Base-by-base conservation (phyloP, 23 tunicate genomes). In the Oikopleura albicans region DNA sequence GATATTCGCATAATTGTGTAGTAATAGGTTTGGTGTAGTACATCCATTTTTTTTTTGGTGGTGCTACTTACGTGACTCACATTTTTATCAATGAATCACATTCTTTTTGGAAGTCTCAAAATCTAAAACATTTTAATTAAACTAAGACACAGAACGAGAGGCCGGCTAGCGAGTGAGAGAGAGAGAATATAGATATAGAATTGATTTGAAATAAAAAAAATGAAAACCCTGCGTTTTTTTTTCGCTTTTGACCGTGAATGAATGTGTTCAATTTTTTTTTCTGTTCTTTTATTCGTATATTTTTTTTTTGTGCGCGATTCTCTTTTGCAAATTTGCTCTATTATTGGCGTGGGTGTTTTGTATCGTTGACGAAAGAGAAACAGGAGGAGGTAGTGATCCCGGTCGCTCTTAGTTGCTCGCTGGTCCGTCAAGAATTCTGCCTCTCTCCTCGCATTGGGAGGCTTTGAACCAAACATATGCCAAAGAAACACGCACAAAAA, bases 331-430 rank as follows among this genome's bases (percentile, higher is more conserved):
- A 49, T 49, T 8, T 49, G 63, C 63, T 8, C 63, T 8, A 49
- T 8, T 49, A 49, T 49, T 49, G 63, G 63, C 63, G 63, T 49
- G 63, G 63, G 63, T 49, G 63, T 49, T 49, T 49, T 49, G 63
- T 49, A 49, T 49, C 63, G n/a, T n/a, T n/a, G n/a, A n/a, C n/a
- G 22, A 49, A 49, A 49, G 63, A 49, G 63, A 49, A 49, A 49
- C 22, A 49, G 63, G 63, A 49, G 63, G 63, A 49, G 63, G 63
- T 8, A 22, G 63, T 49, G 22, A 22, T 8, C 22, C 22, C 12
- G 22, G 63, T 49, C 63, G 12, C 12, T 49, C 63, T 49, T 49
- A 49, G 63, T 22, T 49, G 63, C 63, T 49, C 63, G 63, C 63
- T 49, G 63, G 63, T 49, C 63, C 63, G 63, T 49, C 63, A 49